These are phyloP conservation scores for Corapipo altera DNA, from an alignment of 2,113 vertebrate genomes.

Conservation along the genomic window DNA sequence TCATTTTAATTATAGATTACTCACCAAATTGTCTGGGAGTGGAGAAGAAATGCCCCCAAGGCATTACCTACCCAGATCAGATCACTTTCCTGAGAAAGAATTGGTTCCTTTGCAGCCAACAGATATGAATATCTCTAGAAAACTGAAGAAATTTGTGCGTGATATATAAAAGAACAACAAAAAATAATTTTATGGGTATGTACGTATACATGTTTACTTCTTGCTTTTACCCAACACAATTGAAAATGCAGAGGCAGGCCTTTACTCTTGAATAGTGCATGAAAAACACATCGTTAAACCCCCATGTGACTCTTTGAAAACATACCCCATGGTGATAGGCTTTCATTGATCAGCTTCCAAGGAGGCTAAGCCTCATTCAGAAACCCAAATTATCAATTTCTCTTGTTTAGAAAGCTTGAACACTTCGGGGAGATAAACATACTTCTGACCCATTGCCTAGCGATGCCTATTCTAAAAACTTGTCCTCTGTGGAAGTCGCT, in stretches of 20 bases:
- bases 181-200: no score
- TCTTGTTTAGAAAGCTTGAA: constrained; percentile 20
- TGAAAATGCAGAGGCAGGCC: neutral
- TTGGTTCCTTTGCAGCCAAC: neutral
- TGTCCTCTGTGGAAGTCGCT: neutral
- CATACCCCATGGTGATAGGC: neutral
- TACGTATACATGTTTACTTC: neutral
- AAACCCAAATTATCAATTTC: constrained; percentile 32
- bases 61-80: neutral
- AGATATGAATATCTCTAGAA: neutral
- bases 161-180: neutral
- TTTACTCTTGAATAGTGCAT: neutral
- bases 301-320: neutral
- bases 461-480: neutral
- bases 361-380: constrained; percentile 39
- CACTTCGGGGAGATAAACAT: constrained; percentile 32
- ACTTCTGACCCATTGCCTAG: constrained; percentile 32
- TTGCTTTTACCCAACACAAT: neutral
- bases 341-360: constrained; percentile 20
- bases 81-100: neutral
- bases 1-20: neutral
- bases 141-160: neutral
- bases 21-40: neutral
- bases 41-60: neutral
- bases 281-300: neutral